A percentile compares a stretch with the other conserved stretches of the same genome.
Conservation (phyloP, 92 coral and sea anemone species). For the Heteractis magnifica region DNA sequence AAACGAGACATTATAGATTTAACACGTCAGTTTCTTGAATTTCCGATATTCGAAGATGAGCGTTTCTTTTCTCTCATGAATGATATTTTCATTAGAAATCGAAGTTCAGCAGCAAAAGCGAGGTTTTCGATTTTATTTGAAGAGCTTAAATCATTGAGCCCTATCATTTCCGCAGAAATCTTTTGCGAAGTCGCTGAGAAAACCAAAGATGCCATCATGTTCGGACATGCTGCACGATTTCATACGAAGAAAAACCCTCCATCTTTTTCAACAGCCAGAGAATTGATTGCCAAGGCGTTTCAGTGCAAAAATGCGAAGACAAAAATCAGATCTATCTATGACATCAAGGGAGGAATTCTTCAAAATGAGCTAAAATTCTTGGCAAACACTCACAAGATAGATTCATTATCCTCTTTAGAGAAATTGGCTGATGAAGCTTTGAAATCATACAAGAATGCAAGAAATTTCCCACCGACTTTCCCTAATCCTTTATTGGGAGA, state of each 20-base stretch:
- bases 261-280: slow-evolving; percentile 57
- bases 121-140: slow-evolving; percentile 75
- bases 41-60: slow-evolving; percentile 53
- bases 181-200: slow-evolving; percentile 63
- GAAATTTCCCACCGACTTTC: slow-evolving; percentile 83
- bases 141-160: too few relatives aligned
- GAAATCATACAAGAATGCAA: slow-evolving; percentile 50
- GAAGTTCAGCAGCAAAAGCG: slow-evolving; percentile 22
- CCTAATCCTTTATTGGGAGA: slow-evolving; percentile 74
- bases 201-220: slow-evolving; percentile 61
- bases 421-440: slow-evolving; percentile 53
- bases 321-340: slow-evolving; percentile 41
- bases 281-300: slow-evolving; percentile 57
- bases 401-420: slow-evolving; percentile 34
- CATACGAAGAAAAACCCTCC: slow-evolving; percentile 71
- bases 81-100: slow-evolving; percentile 71
- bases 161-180: too few relatives aligned
- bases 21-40: slow-evolving; percentile 55
- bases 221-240: slow-evolving; percentile 73
- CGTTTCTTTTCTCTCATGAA: slow-evolving; percentile 45
- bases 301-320: slow-evolving; percentile 41
- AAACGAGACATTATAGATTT: slow-evolving; percentile 43
- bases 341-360: slow-evolving; percentile 66
- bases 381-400: slow-evolving; percentile 36
- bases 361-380: slow-evolving; percentile 39